Evolutionary conservation across 2,113 vertebrate species (phyloP).

Genomic region (Daphoenositta chrysoptera): DNA sequence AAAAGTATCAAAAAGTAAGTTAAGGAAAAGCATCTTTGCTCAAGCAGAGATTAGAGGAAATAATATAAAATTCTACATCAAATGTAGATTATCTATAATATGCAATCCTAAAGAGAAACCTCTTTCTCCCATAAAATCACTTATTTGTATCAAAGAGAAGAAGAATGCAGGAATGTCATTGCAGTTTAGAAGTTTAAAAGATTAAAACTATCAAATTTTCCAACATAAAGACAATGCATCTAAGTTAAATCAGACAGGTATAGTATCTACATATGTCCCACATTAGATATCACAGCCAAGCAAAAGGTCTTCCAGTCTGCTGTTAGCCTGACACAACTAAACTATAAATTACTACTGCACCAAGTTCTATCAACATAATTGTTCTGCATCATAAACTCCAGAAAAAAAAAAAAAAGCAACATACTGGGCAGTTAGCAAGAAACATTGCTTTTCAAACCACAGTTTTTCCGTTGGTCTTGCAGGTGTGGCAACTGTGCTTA

Average conservation of each 20-base stretch:
- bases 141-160: background rate
- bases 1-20: background rate
- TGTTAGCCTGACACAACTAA: background rate
- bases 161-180: background rate
- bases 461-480: background rate
- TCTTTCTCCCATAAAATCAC: background rate
- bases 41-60: background rate
- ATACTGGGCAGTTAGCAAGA: background rate
- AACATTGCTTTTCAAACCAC: background rate
- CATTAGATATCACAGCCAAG: background rate
- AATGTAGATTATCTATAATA: background rate
- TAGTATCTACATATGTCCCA: background rate
- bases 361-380: background rate
- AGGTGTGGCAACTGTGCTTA: background rate
- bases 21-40: background rate
- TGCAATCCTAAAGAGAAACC: background rate
- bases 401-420: background rate
- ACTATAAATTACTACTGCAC: background rate
- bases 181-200: background rate
- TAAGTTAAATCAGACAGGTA: background rate
- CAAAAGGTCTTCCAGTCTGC: background rate
- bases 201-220: background rate
- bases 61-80: background rate
- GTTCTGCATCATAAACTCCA: background rate
- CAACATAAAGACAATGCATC: background rate